Conservation (phyloP, 2,113 vertebrate genomes). For the Dasyornis broadbenti region DNA sequence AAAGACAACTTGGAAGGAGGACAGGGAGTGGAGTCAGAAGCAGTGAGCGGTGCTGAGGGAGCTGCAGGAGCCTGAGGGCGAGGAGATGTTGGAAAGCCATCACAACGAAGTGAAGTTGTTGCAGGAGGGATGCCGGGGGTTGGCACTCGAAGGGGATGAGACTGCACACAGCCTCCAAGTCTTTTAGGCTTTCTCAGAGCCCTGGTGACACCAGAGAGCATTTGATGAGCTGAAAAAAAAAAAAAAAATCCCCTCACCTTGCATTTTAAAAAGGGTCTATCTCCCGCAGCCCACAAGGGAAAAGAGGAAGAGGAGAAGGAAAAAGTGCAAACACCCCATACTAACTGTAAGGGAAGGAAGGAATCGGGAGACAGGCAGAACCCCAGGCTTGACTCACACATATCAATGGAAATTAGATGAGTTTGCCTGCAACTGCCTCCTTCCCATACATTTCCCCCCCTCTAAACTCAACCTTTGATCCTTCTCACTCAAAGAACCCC, state of each 20-base stretch:
- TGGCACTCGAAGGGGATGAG: neutral
- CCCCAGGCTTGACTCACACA: neutral
- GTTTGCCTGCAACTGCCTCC: neutral
- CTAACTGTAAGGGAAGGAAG: neutral
- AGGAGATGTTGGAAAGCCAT: neutral
- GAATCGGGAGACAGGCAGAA: neutral
- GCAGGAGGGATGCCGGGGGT: neutral
- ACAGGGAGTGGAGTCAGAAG: neutral
- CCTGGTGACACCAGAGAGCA: neutral
- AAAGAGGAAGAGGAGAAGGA: neutral
- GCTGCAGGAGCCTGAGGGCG: neutral
- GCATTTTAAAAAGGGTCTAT: conserved; percentile 1
- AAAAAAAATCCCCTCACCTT: neutral
- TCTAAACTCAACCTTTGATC: neutral
- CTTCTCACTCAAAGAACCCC: neutral
- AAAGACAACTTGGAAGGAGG: neutral
- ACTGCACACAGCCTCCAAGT: neutral
- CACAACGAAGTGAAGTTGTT: neutral
- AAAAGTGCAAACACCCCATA: neutral
- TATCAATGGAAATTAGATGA: neutral
- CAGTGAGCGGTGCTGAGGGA: neutral
- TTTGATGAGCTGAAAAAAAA: neutral
- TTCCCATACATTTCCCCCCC: neutral
- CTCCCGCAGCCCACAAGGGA: neutral
- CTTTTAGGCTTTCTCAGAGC: neutral